These are phyloP conservation scores for Amphiprion clarkii DNA, from an alignment of 2,797 vertebrate species.

Conservation along the genomic window DNA sequence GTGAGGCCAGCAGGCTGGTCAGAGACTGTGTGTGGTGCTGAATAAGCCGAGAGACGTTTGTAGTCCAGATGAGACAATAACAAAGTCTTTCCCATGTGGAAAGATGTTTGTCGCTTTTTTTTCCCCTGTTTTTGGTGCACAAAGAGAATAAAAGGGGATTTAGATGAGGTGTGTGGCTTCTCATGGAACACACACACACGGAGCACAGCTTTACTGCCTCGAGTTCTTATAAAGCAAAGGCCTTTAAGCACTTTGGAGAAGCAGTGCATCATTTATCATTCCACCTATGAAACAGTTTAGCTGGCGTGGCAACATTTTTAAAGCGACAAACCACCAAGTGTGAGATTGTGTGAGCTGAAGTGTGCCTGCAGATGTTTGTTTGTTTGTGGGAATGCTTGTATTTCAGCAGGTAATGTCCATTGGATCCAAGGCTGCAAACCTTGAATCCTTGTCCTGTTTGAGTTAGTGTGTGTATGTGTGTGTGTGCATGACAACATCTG, in stretches of 20 bases:
- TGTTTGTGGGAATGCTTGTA: conserved; percentile 13
- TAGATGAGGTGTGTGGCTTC: neutral
- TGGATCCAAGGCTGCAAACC: neutral
- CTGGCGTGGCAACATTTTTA: conserved; percentile 34
- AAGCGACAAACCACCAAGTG: conserved; percentile 18
- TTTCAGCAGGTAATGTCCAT: neutral
- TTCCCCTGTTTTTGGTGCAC: neutral
- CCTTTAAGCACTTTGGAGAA: conserved; percentile 24
- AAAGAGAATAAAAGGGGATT: conserved; percentile 32
- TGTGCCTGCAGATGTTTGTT: neutral
- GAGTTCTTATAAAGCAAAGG: conserved; percentile 40
- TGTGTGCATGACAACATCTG: too few relatives aligned
- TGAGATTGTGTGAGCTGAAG: conserved; percentile 17
- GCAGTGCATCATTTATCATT: conserved; percentile 48
- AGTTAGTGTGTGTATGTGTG: neutral
- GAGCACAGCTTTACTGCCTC: conserved; percentile 11
- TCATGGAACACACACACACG: neutral
- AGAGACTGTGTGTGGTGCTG: conserved; percentile 28
- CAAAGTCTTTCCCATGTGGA: conserved; percentile 19
- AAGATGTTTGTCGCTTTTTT: conserved; percentile 7
- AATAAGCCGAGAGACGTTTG: conserved; percentile 27
- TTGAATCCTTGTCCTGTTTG: conserved; percentile 3
- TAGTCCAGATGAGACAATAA: conserved; percentile 31
- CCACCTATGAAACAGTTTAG: conserved; percentile 40
- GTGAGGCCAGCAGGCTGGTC: conserved; percentile 43